Base-by-base conservation (phyloP, 2,888 invertebrate species). In the Dicranocentrus wangi region DNA sequence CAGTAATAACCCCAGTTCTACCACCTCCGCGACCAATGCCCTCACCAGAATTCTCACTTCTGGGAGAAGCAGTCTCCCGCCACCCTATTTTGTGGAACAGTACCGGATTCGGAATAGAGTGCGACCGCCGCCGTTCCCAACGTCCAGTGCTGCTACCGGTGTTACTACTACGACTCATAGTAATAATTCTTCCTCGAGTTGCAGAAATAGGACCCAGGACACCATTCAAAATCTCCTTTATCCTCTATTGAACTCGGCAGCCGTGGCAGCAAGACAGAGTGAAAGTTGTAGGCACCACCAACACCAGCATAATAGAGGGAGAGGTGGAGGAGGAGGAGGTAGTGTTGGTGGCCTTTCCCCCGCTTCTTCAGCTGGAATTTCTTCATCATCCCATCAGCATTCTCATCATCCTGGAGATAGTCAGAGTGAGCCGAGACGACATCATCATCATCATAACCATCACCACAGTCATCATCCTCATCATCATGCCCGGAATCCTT, bases 51-150 rank as follows among this genome's bases (percentile, higher is more conserved):
- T 65, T 2, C 43, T 65, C 15, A 27, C 65, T 42, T 39, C 42
- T 21, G 47, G 58, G 8, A 23, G 43, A 0, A 60, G 43, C 51
- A 66, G 23, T 47, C 53, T 81, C 8, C 81, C 81, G 2, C 81
- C 81, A 15, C 81, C 81, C 0, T 81, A 81, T 23, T 81, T 81
- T 51, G 32, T 81, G n/a, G 81, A 81, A 58, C 81, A 81, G 43
- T 81, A 81, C 53, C 32, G 81, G 17, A 81, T 81, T 25, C 63
- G 81, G 39, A 81, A 81, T 51, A 23, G 81, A 19, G 81, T 76
- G 5, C 25, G 81, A 65, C 75, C 69, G 17, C 81, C 81, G 2
- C 63, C 43, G 2, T 71, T 71, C 28, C 71, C 25, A 0, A 43
- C 65, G 17, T 51, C 21, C 19, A 17, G 28, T 17, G 17, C 58